Base-by-base conservation (phyloP, 2,888 invertebrate species). In the Lycocerus yunnanus region DNA sequence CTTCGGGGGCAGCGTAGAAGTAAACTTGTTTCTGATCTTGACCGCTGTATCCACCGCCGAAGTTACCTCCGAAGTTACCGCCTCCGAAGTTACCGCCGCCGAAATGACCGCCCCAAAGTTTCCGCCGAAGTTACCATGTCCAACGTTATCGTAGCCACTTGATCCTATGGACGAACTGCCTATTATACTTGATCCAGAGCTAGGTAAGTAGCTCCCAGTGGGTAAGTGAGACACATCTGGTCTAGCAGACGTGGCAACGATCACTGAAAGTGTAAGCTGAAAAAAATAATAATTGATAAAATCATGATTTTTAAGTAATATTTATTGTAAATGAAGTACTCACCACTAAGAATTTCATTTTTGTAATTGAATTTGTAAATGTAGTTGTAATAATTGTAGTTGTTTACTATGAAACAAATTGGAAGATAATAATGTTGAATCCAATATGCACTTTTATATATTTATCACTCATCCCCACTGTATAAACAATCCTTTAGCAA, bases 1-100 rank as follows among this genome's bases (percentile, higher is more conserved):
- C 85, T 72, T 85, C 84, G 1, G 86, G 85, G n/a, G 86, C 84
- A 10, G 84, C 81, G 78, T 81, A 86, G 78, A 85, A 85, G 78
- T 84, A 86, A 4, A 86, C 79, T 67, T 85, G 84, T 71, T 84
- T 85, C 21, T 81, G 80, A 15, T 84, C 82, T 69, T 81, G 68
- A 11, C 18, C 68, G 59, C 6, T 27, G 14, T 9, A 74, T 67
- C 72, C 71, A 66, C 73, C 72, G 67, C 85, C 80, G n/a, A 69
- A 66, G 58, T 75, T 74, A 15, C 77, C 73, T 69, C 84, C 83
- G 73, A 85, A 82, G 18, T 86, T 82, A 72, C 86, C 59, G 63
- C 27, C 27, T 2, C 71, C 71, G n/a, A 66, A 58, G 1, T 66
- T 15, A 63, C 58, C 58, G n/a, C 59, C 60, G 5, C 71, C 71